Evolutionary conservation across 37 sponge, comb jelly and placozoan genomes (phyloP).

Genomic region (Haliclona indistincta): DNA sequence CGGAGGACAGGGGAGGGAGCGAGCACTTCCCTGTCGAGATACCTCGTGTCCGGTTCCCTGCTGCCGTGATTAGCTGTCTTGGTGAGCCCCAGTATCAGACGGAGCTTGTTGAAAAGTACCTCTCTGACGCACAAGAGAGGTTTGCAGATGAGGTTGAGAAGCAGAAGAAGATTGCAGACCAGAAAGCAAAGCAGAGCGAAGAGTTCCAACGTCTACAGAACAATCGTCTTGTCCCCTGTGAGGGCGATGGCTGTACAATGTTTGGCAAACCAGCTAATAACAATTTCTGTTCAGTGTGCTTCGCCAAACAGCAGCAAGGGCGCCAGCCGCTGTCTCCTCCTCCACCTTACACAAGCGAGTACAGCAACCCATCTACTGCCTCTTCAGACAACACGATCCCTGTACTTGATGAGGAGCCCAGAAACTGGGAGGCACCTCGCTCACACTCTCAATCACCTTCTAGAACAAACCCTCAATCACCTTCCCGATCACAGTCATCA

Average conservation of each 20-base stretch:
- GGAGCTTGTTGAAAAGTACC: conserved; percentile 63
- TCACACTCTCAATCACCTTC: background rate
- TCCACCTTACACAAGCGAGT: background rate
- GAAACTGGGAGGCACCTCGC: background rate
- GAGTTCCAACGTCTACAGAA: conserved; percentile 18
- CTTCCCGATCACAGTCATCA: background rate
- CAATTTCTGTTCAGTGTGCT: conserved; percentile 69
- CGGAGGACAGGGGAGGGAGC: background rate
- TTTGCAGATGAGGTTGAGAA: conserved; percentile 43
- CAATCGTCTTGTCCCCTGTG: conserved; percentile 48
- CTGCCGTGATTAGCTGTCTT: conserved; percentile 48
- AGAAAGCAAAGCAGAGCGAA: conserved; percentile 45
- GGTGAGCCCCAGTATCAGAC: conserved; percentile 69
- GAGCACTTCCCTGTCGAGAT: conserved; percentile 17
- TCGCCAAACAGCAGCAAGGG: background rate
- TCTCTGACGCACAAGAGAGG: conserved; percentile 21
- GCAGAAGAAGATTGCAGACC: conserved; percentile 8
- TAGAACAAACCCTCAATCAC: background rate
- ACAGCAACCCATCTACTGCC: background rate
- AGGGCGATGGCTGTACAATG: conserved; percentile 52
- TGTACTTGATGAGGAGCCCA: background rate
- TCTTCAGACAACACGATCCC: background rate
- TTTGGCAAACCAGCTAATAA: conserved; percentile 54
- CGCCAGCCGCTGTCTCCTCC: no score
- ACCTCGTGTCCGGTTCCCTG: conserved; percentile 73